Conservation (phyloP, 2,888 invertebrate species). For the Limnephilus marmoratus region DNA sequence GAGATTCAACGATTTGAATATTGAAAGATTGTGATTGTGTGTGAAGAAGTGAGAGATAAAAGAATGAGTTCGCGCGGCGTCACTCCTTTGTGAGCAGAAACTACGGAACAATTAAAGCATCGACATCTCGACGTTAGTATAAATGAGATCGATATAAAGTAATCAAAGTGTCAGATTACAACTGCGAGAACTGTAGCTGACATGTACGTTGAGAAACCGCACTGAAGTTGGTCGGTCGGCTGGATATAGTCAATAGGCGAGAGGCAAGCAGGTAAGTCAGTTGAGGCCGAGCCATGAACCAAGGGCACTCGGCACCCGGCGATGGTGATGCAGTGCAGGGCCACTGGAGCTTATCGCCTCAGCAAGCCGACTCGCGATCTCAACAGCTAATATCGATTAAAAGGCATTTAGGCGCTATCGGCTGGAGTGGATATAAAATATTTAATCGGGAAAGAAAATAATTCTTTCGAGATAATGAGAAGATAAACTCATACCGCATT, state of each 20-base stretch:
- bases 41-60: constrained; percentile 25
- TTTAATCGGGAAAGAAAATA: not conserved
- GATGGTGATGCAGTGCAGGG: not conserved
- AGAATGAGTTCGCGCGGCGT: constrained; percentile 24
- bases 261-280: not conserved
- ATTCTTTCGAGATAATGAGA: not conserved
- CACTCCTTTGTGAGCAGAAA: constrained; percentile 34
- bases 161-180: constrained; percentile 49
- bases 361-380: constrained; percentile 11
- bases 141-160: constrained; percentile 44
- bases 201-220: constrained; percentile 27
- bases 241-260: not conserved
- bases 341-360: constrained; percentile 48
- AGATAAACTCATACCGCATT: not conserved
- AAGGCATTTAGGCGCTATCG: constrained; percentile 38
- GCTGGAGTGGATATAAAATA: not conserved
- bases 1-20: constrained; percentile 37
- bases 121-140: constrained; percentile 34
- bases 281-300: not conserved
- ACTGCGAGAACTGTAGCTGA: not conserved
- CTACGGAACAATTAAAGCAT: constrained; percentile 49
- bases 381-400: not conserved
- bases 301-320: not conserved
- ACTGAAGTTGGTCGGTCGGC: not conserved
- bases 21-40: constrained; percentile 18